Evolutionary conservation across 2,113 vertebrate species (phyloP), one percentile per base, ranked within the genome.

Genomic region (Barbus barbus): DNA sequence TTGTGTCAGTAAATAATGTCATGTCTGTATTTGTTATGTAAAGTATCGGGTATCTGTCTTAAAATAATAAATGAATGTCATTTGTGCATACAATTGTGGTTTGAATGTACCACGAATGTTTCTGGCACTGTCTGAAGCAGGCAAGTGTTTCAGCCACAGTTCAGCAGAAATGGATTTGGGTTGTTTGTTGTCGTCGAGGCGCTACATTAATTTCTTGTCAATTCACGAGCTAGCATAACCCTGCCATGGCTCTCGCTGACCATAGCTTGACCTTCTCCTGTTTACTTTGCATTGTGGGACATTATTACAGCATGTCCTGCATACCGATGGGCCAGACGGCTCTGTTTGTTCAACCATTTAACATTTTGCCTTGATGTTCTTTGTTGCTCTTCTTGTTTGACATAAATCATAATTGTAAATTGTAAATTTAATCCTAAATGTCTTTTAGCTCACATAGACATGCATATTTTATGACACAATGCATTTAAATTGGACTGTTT

Each of bases 231-330:
- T 83, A 69, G 11, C 2, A 3, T 90, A 88, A 90, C 81, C 86
- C 78, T 81, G 86, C 80, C 79, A 7, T 87, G 61, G 90, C 79
- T 86, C 46, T 36, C 88, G 85, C 84, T 75, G 83, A 89, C 85
- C 83, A 87, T 36, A 67, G 65, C 88, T 89, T 86, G 71, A 89
- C 83, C 88, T 88, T 76, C 78, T 77, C 78, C 51, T 93, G 91
- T 94, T 94, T 93, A 92, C 89, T 88, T 87, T 79, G 69, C 83
- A 71, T 78, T 22, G 33, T 74, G 33, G 65, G 89, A 90, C 85
- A 82, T 87, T 48, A 89, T 88, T 78, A 65, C 89, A 51, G 87
- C 76, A 84, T 87, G 61, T 86, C 58, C 81, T 83, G 88, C 87
- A 75, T 85, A 58, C 76, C 83, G 65, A 63, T n/a, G 12, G 24